A percentile compares a stretch with the other conserved stretches of the same genome.
Evolutionary conservation across 1,140 invertebrate genomes (phyloP).

Genomic region (Sarcophaga bullata): DNA sequence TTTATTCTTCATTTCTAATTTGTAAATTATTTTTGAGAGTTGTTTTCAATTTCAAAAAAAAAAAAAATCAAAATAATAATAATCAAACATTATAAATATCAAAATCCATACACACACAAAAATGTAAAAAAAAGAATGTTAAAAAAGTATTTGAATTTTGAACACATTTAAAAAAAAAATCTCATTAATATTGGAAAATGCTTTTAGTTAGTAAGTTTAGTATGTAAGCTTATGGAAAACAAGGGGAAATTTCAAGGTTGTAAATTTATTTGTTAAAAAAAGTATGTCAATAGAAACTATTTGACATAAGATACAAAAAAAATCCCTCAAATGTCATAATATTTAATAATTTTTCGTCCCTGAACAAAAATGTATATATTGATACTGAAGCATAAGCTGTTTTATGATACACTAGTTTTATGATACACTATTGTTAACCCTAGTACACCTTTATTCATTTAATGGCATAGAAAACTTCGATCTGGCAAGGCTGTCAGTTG

Average conservation of each 20-base stretch:
- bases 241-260: conserved; percentile 7
- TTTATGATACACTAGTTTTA: no score
- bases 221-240: not conserved
- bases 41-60: not conserved
- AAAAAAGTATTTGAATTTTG: conserved; percentile 9
- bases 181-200: conserved; percentile 24
- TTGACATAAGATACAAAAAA: no score
- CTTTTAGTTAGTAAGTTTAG: conserved; percentile 34
- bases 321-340: not conserved
- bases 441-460: no score
- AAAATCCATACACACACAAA: conserved; percentile 40
- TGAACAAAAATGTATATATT: not conserved
- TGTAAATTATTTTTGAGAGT: conserved; percentile 41
- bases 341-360: no score
- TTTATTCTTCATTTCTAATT: conserved; percentile 11
- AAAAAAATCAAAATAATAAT: no score
- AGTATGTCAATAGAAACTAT: no score
- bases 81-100: not conserved
- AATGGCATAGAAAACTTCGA: no score
- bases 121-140: conserved; percentile 29
- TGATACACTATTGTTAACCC: no score
- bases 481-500: no score
- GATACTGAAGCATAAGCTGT: not conserved
- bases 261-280: no score
- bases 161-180: not conserved